Conservation (phyloP, 2,888 invertebrate species). For the Papilio protenor region DNA sequence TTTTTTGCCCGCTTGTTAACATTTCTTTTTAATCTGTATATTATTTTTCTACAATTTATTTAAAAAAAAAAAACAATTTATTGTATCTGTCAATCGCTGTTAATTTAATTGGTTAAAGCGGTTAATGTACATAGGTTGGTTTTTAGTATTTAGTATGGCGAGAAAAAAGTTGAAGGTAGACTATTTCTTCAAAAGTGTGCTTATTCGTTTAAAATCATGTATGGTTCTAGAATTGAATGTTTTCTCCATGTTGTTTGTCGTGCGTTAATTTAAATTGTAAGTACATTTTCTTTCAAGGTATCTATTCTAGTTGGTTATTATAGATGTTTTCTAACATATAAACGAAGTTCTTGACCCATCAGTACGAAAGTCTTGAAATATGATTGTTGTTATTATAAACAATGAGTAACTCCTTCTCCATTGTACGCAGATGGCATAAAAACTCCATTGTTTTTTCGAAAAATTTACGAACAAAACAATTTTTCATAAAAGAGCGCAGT, state of each 20-base stretch:
- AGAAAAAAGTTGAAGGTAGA: too few species aligned
- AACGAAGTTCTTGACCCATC: neutral
- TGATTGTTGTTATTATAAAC: conserved; percentile 14
- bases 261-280: neutral
- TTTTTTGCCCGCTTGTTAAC: too few species aligned
- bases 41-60: too few species aligned
- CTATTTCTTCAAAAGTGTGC: neutral
- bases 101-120: too few species aligned
- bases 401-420: conserved; percentile 5
- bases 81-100: too few species aligned
- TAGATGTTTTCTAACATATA: neutral
- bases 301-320: neutral
- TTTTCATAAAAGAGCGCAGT: conserved; percentile 31
- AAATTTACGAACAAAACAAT: conserved; percentile 36
- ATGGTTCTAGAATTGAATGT: too few species aligned
- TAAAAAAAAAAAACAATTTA: too few species aligned
- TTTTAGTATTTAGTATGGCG: too few species aligned
- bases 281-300: neutral
- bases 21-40: too few species aligned
- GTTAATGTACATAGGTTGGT: too few species aligned
- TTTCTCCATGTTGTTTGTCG: neutral
- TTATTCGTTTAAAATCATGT: neutral
- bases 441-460: conserved; percentile 25
- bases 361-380: conserved; percentile 6
- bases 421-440: conserved; percentile 5